Evolutionary conservation across 2,797 vertebrate species (phyloP), one percentile per base, ranked within the genome.

Genomic region (Pelobates cultripes): DNA sequence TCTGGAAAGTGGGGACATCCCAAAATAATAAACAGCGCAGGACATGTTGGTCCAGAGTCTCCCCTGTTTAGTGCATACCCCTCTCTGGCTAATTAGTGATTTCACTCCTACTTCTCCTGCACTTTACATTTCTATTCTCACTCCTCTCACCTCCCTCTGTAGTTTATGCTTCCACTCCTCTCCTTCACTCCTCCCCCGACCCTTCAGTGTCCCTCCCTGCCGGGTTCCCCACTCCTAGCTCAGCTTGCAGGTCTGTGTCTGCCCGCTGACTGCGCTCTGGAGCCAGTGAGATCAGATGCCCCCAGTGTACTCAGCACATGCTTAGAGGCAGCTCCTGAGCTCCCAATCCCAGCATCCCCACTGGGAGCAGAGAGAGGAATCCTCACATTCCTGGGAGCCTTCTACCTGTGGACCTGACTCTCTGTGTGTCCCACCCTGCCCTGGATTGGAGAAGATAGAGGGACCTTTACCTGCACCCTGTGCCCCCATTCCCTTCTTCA

Each of bases 271-370:
- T 79, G 75, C 78, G 71, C 78, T 41, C 55, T 70, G 78, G 81
- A 72, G 47, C 5, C 47, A 51, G 47, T 51, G 47, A 51, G 47
- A 5, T 51, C 47, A 51, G 40, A 68, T 43, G 47, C 53, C 8
- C 2, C 5, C 40, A 42, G 17, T 51, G 47, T 10, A 51, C 70
- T 67, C 78, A 43, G 74, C 73, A 75, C 85, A 3, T 44, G 67
- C 64, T 12, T 45, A 73, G 67, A 0, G 47, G n/a, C 55, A 80
- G 84, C 79, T 77, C 70, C 80, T 84, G 75, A 85, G 68, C 70
- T 76, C 45, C 86, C 82, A 68, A 80, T 43, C 78, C 79, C 76
- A 51, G 61, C 79, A 75, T 75, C 79, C 79, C 79, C 73, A 75
- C 60, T 75, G 79, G 73, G 69, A 76, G 42, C 61, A 60, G 14